Evolutionary conservation across 2,888 invertebrate species (phyloP).

Genomic region (Zelleria hepariella): DNA sequence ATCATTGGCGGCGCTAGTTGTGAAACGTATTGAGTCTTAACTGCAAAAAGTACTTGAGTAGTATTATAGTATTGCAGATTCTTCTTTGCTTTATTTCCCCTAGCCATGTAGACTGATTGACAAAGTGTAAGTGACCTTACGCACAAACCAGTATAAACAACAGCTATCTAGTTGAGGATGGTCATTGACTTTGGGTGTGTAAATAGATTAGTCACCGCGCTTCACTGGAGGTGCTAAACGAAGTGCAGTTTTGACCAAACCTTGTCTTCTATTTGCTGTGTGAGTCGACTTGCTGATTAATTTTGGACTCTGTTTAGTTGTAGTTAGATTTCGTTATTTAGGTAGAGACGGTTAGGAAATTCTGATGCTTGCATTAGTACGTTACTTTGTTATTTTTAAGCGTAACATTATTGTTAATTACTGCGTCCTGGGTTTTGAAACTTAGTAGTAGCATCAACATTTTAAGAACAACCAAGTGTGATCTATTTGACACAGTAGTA

Average conservation of each 20-base stretch:
- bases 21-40: too few relatives aligned
- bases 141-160: not conserved
- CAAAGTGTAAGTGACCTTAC: not conserved
- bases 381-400: not conserved
- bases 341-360: not conserved
- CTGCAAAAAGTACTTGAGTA: too few relatives aligned
- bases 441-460: not conserved
- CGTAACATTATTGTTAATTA: not conserved
- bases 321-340: not conserved
- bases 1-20: too few relatives aligned
- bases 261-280: not conserved
- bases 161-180: slow-evolving; percentile 10
- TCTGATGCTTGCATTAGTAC: not conserved
- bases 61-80: too few relatives aligned
- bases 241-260: too few relatives aligned
- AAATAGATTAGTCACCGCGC: slow-evolving; percentile 19
- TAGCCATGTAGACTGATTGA: too few relatives aligned
- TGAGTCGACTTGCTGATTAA: not conserved
- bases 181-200: slow-evolving; percentile 26
- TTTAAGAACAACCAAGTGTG: not conserved
- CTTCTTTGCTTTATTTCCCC: too few relatives aligned
- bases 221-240: slow-evolving; percentile 4
- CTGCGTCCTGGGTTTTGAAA: not conserved
- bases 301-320: not conserved
- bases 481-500: not conserved